Evolutionary conservation across 2,888 invertebrate species (phyloP), one percentile per base, ranked within the genome.

Genomic region (Sphinx pinastri): DNA sequence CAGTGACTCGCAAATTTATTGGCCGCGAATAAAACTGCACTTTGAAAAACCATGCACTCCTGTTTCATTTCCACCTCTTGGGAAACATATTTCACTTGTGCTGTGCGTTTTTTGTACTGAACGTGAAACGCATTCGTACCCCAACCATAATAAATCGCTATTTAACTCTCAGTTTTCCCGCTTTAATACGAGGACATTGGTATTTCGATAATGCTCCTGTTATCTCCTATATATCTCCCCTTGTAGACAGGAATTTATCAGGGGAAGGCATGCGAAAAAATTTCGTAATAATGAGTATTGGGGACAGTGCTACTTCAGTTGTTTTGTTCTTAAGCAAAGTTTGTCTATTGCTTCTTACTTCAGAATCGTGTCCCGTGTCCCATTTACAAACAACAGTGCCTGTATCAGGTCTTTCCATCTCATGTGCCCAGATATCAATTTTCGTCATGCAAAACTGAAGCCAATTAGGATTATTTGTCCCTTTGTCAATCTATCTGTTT

Each of bases 131-230:
- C 16, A 58, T 69, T 55, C 55, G 71, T 76, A 77, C 80, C 83
- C 84, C 81, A 80, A 79, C 73, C 77, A 85, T 84, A 88, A 91
- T 91, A 92, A 92, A 92, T 92, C 87, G 89, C 84, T 84, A 90
- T 91, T 91, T 88, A 89, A 92, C 88, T 89, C 89, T 89, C 91
- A 90, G 88, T 91, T 86, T 85, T 88, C 84, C 88, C 86, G 89
- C 81, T 91, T 90, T 90, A 91, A 91, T 92, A 89, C 89, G 84
- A 87, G 86, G 87, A 91, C 91, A 91, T 89, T 84, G 93, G 92
- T 88, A 93, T 92, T 91, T 92, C 92, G 92, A 92, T 93, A 93
- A 93, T 92, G 91, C 83, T 81, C 83, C 86, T 87, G 90, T 91
- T 93, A 93, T 93, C 93, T 91, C 75, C 85, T 79, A 84, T 84